Evolutionary conservation across 2,113 vertebrate species (phyloP).

Genomic region (Numenius arquata): DNA sequence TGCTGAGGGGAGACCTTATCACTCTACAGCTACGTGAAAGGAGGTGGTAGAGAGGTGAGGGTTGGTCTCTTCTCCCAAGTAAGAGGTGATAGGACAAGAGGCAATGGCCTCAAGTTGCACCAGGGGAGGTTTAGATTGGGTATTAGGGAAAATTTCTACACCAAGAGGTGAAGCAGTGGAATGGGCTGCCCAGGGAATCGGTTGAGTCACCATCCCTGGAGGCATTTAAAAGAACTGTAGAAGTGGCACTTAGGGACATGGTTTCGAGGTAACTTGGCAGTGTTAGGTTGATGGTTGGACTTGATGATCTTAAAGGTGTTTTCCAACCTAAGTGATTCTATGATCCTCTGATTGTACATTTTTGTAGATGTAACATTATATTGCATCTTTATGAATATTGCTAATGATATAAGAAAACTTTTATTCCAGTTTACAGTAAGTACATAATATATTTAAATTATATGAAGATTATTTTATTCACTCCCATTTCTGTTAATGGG

Average conservation of each 20-base stretch:
- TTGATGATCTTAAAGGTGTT: neutral
- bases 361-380: neutral
- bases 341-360: neutral
- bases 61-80: accelerated
- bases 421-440: neutral
- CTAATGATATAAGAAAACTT: neutral
- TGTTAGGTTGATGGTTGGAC: neutral
- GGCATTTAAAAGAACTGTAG: neutral
- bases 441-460: neutral
- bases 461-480: neutral
- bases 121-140: neutral
- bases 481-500: neutral
- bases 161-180: accelerated
- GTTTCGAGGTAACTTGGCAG: neutral
- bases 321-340: neutral
- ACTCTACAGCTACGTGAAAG: neutral
- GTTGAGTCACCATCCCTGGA: neutral
- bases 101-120: neutral
- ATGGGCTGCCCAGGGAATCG: neutral
- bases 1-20: accelerated
- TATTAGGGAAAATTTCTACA: neutral
- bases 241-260: no score
- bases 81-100: neutral
- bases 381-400: neutral
- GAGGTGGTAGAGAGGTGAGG: accelerated